Evolutionary conservation across 2,888 invertebrate genomes (phyloP).

Genomic region (Phortica magna): DNA sequence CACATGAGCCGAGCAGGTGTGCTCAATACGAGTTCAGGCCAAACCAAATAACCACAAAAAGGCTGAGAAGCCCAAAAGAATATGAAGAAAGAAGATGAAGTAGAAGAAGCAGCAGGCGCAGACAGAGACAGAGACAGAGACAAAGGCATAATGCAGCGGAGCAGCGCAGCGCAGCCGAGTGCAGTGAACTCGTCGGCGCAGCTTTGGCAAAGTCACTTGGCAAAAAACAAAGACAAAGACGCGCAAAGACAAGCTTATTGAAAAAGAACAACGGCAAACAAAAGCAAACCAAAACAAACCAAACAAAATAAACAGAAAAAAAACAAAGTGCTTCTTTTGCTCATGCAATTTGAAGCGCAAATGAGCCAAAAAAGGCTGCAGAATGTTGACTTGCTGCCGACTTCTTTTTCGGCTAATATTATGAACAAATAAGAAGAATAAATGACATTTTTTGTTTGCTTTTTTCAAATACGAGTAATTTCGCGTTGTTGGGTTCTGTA

Average conservation of each 20-base stretch:
- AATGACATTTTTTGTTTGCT: background rate
- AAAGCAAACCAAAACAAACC: constrained; percentile 21
- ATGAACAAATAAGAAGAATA: too few species aligned
- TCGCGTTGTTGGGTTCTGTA: too few species aligned
- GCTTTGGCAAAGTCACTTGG: constrained; percentile 24
- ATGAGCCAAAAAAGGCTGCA: background rate
- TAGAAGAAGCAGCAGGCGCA: background rate
- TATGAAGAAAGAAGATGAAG: background rate
- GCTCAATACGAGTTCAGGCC: constrained; percentile 33
- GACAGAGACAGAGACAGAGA: constrained; percentile 20
- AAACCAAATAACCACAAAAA: constrained; percentile 13
- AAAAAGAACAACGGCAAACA: background rate
- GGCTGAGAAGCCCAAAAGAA: background rate
- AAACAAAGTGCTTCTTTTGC: background rate
- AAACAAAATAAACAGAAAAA: constrained; percentile 1
- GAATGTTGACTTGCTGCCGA: background rate
- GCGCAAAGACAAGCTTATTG: constrained; percentile 16
- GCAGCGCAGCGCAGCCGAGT: constrained; percentile 45
- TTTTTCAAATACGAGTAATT: too few species aligned
- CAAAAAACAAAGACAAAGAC: background rate
- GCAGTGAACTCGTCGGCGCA: constrained; percentile 53
- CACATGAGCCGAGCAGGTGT: constrained; percentile 39
- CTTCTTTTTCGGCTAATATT: background rate
- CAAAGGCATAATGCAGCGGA: constrained; percentile 26
- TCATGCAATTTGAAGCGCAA: background rate